A percentile compares a stretch with the other conserved stretches of the same genome.
phyloP scores from a whole-genome alignment of 2,888 invertebrate genomes.

The Lasioglossum marginatum region DNA sequence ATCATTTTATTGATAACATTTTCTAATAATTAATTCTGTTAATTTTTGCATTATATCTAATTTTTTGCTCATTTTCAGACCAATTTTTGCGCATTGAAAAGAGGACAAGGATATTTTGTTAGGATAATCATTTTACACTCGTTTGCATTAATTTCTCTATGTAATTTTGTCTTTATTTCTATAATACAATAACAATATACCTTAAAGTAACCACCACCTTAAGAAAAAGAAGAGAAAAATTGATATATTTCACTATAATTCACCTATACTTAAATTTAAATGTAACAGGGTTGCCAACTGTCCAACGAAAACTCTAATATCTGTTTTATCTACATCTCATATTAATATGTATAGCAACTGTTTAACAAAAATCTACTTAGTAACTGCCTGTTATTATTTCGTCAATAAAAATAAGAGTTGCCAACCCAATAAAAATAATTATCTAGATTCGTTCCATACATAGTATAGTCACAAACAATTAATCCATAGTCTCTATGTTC shows the following conservation, averaged over 20 bases:
- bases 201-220: not conserved
- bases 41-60: not conserved
- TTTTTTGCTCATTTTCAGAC: not conserved
- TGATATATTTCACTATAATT: not conserved
- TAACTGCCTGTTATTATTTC: not conserved
- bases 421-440: not conserved
- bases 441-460: not conserved
- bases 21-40: not conserved
- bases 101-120: no score
- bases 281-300: not conserved
- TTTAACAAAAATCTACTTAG: not conserved
- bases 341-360: not conserved
- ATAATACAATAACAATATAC: not conserved
- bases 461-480: not conserved
- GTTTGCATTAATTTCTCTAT: not conserved
- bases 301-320: not conserved
- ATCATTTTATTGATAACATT: not conserved
- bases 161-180: not conserved
- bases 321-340: not conserved
- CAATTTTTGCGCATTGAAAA: no score
- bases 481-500: not conserved
- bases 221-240: not conserved
- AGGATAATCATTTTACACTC: not conserved
- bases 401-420: not conserved
- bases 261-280: not conserved